Base-by-base conservation (phyloP, 2,113 vertebrate species). In the Lophochroa leadbeateri region DNA sequence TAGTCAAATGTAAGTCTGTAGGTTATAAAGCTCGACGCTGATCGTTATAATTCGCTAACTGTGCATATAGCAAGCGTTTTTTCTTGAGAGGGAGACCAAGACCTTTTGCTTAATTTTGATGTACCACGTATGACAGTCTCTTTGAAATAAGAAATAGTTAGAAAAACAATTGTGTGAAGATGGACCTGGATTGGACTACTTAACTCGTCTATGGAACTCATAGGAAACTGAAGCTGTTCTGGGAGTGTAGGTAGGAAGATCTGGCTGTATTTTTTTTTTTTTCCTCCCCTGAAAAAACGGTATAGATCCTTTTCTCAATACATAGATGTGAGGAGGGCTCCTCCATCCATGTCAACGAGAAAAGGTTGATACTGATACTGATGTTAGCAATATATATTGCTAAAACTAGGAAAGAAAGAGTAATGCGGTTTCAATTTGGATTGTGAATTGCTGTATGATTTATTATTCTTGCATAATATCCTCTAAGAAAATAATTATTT, bases 71-170 rank as follows among this genome's bases (percentile, higher is more conserved):
- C 3, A 60, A 43, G 13, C 1, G 9, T 8, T 31, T 67, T 77
- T 68, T 69, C 31, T 55, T 20, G 18, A 8, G 18, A 55, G 18
- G 50, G 19, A 49, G 1, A 69, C 1, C 19, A 50, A 24, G 10
- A 20, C 9, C 2, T 60, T 82, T 80, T 37, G 4, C 28, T 41
- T 60, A 29, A 29, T 72, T 86, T 84, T 81, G 17, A 23, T 41
- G 5, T 3, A 37, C 3, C 13, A 21, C 1, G 1, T 77, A 49
- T 80, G 76, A 39, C 29, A n/a, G 2, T 43, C 2, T 58, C 15
- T 71, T 53, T 58, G 47, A 68, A 88, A 53, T 39, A 41, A 71
- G 11, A 8, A 76, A 31, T 3, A 14, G 5, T 52, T 82, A 31
- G 50, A 94, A 19, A 4, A 65, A 67, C 80, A 71, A 58, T 33